Conservation (phyloP, 2,888 invertebrate species). For the Neoascia interrupta region DNA sequence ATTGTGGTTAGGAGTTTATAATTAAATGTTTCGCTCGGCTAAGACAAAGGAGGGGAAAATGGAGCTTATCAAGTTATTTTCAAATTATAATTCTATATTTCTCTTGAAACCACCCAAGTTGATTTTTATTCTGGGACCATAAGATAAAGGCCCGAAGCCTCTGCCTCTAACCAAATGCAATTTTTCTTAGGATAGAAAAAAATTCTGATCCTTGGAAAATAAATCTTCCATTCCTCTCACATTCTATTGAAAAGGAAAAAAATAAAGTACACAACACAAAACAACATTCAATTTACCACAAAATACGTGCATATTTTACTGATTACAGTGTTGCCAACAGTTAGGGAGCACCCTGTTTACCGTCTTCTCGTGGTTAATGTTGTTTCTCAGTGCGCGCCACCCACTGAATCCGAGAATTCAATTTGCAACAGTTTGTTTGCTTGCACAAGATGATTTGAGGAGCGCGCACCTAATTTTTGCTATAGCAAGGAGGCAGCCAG, state of each 20-base stretch:
- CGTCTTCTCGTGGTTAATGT: constrained; percentile 9
- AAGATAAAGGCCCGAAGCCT: no score
- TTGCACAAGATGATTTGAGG: constrained; percentile 55
- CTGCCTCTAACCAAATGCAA: no score
- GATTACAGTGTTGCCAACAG: constrained; percentile 61
- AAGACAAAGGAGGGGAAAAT: no score
- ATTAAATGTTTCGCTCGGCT: no score
- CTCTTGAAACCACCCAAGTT: no score
- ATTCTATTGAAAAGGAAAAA: background rate
- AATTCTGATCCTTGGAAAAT: no score
- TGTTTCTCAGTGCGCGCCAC: constrained; percentile 14
- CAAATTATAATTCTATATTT: no score
- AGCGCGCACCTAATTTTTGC: constrained; percentile 59
- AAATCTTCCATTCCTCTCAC: constrained; percentile 35
- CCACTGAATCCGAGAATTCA: constrained; percentile 59
- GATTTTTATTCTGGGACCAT: no score
- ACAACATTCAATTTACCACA: constrained; percentile 59
- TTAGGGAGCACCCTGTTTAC: constrained; percentile 27
- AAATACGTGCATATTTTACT: constrained; percentile 66
- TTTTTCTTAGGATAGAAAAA: background rate
- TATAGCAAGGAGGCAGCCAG: constrained; percentile 17
- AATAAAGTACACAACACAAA: constrained; percentile 6
- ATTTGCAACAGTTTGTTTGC: constrained; percentile 70
- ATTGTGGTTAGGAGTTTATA: no score
- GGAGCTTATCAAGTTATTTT: no score